Evolutionary conservation across 2,113 vertebrate species (phyloP).

Genomic region (Peucedramus taeniatus): DNA sequence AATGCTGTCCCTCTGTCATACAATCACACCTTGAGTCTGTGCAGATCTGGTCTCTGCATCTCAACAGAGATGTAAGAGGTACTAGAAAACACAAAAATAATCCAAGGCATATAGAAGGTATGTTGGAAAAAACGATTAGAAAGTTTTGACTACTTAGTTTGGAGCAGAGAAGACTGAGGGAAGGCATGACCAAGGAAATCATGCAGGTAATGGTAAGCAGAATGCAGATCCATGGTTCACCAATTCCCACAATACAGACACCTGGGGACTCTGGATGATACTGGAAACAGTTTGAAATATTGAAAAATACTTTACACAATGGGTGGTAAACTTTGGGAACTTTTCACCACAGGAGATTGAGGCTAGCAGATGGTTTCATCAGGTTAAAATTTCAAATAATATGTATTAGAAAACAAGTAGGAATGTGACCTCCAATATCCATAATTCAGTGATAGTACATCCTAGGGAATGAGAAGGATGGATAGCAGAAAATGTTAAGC

Average conservation of each 20-base stretch:
- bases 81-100: neutral
- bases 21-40: neutral
- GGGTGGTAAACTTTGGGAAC: neutral
- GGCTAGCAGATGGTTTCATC: neutral
- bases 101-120: neutral
- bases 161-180: neutral
- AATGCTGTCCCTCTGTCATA: neutral
- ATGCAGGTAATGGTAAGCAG: neutral
- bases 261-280: neutral
- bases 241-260: neutral
- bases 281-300: neutral
- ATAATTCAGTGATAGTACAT: neutral
- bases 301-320: neutral
- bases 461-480: neutral
- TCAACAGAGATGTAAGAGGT: neutral
- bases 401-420: neutral
- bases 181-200: neutral
- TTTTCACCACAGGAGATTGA: neutral
- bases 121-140: neutral
- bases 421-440: neutral
- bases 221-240: neutral
- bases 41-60: neutral
- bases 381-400: neutral
- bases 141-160: neutral
- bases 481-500: neutral